Conservation (phyloP, 2,888 invertebrate species). For the Aleiodes alternator region DNA sequence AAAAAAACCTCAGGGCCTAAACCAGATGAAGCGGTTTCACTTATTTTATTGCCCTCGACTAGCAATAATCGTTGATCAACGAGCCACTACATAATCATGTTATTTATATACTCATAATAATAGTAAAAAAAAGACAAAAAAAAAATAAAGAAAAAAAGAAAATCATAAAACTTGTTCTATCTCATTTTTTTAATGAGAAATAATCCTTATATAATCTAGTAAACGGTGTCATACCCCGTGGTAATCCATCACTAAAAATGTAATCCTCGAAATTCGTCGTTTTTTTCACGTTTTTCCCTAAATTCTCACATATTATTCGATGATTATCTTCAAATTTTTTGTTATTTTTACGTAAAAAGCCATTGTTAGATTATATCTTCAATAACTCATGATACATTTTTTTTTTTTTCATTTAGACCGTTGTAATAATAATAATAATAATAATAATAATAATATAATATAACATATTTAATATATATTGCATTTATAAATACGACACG, state of each 20-base stretch:
- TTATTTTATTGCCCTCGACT: slow-evolving; percentile 44
- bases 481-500: slow-evolving; percentile 64
- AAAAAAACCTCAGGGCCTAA: not conserved
- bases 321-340: slow-evolving; percentile 4
- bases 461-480: slow-evolving; percentile 47
- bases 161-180: slow-evolving; percentile 23
- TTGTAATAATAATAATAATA: slow-evolving; percentile 42
- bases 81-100: slow-evolving; percentile 36
- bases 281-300: not conserved
- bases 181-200: slow-evolving; percentile 3
- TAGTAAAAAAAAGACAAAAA: not conserved
- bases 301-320: slow-evolving; percentile 15
- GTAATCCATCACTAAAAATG: not conserved
- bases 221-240: slow-evolving; percentile 14
- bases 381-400: slow-evolving; percentile 19
- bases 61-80: slow-evolving; percentile 30
- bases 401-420: slow-evolving; percentile 47
- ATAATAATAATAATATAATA: slow-evolving; percentile 39
- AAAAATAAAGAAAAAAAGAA: not conserved
- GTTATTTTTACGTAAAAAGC: slow-evolving; percentile 21
- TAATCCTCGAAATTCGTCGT: not conserved
- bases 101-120: slow-evolving; percentile 37
- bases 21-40: slow-evolving; percentile 34
- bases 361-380: slow-evolving; percentile 32
- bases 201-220: slow-evolving; percentile 8